Evolutionary conservation across 1,140 invertebrate genomes (phyloP).

Genomic region (Plodia interpunctella): DNA sequence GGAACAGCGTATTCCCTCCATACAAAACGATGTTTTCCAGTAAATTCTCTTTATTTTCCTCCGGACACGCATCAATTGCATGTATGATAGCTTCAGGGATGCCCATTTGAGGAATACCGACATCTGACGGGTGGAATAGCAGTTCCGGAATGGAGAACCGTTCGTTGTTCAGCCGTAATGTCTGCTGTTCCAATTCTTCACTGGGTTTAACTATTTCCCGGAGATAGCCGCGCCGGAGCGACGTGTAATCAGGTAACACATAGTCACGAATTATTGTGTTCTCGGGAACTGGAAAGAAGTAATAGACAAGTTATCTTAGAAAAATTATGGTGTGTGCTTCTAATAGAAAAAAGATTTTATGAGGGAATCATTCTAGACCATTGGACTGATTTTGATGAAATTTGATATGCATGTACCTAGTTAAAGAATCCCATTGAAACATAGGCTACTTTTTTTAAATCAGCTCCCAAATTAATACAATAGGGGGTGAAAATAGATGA

Average conservation of each 20-base stretch:
- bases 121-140: constrained; percentile 95
- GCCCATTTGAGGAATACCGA: constrained; percentile 96
- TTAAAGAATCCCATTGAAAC: too few species aligned
- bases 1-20: constrained; percentile 92
- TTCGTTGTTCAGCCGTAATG: constrained; percentile 93
- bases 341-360: too few species aligned
- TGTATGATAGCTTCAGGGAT: constrained; percentile 93
- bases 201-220: constrained; percentile 74
- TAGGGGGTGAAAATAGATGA: too few species aligned
- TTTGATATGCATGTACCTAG: too few species aligned
- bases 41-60: constrained; percentile 88
- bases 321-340: too few species aligned
- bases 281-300: constrained; percentile 37
- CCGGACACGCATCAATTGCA: constrained; percentile 84
- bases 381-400: too few species aligned
- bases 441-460: too few species aligned
- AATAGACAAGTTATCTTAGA: too few species aligned
- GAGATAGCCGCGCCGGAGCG: constrained; percentile 89
- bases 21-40: constrained; percentile 93
- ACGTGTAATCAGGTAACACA: constrained; percentile 96
- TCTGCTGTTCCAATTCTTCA: constrained; percentile 85
- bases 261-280: constrained; percentile 90
- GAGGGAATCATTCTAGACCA: too few species aligned
- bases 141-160: constrained; percentile 96
- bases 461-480: too few species aligned